These are phyloP conservation scores for Molossus molossus DNA, from an alignment of 2,797 vertebrate species.

Conservation along the genomic window DNA sequence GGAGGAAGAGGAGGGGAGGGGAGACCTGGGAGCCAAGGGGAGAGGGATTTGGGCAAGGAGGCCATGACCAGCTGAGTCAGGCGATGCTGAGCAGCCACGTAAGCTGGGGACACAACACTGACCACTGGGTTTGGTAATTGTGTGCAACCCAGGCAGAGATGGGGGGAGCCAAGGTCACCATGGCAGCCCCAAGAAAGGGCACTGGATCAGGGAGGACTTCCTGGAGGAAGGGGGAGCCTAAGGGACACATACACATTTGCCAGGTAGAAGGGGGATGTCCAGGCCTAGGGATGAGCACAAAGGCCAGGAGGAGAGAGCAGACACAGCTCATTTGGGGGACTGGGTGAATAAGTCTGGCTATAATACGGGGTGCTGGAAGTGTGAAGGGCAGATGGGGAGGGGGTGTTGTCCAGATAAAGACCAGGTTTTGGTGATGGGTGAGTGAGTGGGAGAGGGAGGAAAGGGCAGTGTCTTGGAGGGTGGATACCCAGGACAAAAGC, in stretches of 20 bases:
- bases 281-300: neutral
- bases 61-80: fast-evolving
- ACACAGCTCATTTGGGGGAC: neutral
- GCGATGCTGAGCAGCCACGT: fast-evolving
- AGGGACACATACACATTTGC: neutral
- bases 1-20: neutral
- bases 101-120: neutral
- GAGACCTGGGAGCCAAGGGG: neutral
- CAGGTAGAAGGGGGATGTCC: neutral
- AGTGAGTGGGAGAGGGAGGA: neutral
- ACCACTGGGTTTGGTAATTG: neutral
- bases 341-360: neutral
- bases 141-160: neutral
- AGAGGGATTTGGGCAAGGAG: neutral
- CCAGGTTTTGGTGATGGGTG: neutral
- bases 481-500: neutral
- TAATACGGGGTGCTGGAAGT: neutral
- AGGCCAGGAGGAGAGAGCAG: neutral
- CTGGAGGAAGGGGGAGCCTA: neutral
- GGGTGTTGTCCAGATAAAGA: neutral
- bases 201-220: neutral
- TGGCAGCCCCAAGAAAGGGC: neutral
- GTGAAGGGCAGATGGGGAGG: fast-evolving
- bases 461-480: neutral
- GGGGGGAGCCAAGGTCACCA: neutral